Base-by-base conservation (phyloP, 2,888 invertebrate genomes). In the Busseola fusca region DNA sequence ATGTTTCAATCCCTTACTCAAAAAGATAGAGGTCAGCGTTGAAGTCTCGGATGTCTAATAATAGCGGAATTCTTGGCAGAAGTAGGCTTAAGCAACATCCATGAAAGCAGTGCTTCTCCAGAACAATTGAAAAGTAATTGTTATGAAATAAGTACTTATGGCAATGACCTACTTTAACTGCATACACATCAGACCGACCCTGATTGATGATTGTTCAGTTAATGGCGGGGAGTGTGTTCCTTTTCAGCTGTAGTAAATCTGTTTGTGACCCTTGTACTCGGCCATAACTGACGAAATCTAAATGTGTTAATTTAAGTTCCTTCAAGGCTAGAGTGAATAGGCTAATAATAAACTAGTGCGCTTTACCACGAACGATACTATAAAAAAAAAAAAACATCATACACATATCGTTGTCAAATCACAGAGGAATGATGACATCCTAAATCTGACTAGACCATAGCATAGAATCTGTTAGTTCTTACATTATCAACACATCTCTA, bases 201-300 rank as follows among this genome's bases (percentile, higher is more conserved):
- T 87, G 87, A 87, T 87, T 83, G 82, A 87, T 87, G 88, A 82
- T 86, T 84, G 84, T 9, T 37, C 68, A 66, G 65, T 66, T 77
- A 78, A 80, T 78, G 80, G 76, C 58, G n/a, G 58, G 52, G 69
- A 67, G 76, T 68, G 63, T 72, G 69, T 79, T 72, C 52, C 68
- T 30, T 78, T 79, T 57, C 18, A 5, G 66, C 50, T 78, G 74
- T 75, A 64, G 62, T 67, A 50, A 64, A 64, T 65, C 60, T 50
- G 64, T 80, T 80, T 67, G 40, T 70, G 70, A 69, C 45, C 54
- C n/a, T 48, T 52, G 25, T 9, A 27, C 9, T 18, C 16, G 1
- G 14, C 21, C 14, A 21, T 45, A 21, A 16, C 7, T 37, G 9
- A 59, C 12, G 1, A 4, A 64, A 30, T 42, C 18, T 12, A 4